Conservation (phyloP, 1,140 invertebrate genomes). For the Brachionus angularis region DNA sequence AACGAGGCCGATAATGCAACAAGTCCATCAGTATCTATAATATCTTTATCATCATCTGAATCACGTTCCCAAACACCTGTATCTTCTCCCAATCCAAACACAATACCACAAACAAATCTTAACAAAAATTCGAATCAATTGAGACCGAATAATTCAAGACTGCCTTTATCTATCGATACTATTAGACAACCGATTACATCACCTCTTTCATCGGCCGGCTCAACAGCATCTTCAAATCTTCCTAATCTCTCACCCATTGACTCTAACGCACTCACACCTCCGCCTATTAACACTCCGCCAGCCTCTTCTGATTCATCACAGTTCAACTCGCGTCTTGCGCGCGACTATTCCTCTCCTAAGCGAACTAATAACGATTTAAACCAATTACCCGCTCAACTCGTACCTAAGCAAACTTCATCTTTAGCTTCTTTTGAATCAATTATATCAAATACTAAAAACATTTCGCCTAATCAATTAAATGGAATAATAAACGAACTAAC, state of each 20-base stretch:
- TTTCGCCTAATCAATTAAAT: too few species aligned
- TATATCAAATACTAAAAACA: too few species aligned
- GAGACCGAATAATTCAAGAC: neutral
- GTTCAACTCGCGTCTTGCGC: neutral
- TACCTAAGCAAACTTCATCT: slow-evolving; percentile 1
- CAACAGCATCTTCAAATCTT: neutral
- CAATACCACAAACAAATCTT: neutral
- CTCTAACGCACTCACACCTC: neutral
- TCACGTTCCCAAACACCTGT: neutral
- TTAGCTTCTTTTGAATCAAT: slow-evolving; percentile 4
- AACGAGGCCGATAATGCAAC: neutral
- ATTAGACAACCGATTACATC: neutral
- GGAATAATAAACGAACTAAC: too few species aligned
- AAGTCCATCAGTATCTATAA: slow-evolving; percentile 7
- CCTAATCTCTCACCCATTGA: too few species aligned
- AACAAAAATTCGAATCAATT: neutral
- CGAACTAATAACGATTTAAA: too few species aligned
- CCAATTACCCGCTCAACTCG: neutral
- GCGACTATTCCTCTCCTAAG: neutral
- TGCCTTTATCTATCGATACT: neutral
- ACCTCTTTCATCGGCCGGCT: neutral
- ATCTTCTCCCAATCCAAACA: too few species aligned
- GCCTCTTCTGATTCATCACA: neutral
- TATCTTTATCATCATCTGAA: slow-evolving; percentile 1
- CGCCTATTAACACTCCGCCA: slow-evolving; percentile 2